A percentile compares a stretch with the other conserved stretches of the same genome.
phyloP scores from a whole-genome alignment of 92 coral and sea anemone genomes.

The Porites cylindrica region DNA sequence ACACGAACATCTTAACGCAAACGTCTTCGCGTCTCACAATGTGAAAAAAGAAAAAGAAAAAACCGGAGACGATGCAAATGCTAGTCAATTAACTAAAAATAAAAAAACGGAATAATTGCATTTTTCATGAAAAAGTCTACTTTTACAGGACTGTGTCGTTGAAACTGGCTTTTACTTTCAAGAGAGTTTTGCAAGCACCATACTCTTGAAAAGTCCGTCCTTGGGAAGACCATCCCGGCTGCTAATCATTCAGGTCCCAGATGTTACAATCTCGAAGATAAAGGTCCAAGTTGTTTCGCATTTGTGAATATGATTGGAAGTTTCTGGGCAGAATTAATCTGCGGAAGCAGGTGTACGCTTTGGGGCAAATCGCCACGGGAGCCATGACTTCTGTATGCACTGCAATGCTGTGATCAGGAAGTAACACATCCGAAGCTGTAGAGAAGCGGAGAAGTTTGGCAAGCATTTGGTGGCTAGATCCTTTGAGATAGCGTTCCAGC shows the following conservation, averaged over 20 bases:
- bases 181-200: too few species aligned
- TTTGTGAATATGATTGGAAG: conserved; percentile 50
- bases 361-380: conserved; percentile 56
- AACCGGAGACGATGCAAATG: too few species aligned
- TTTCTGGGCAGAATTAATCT: conserved; percentile 56
- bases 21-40: too few species aligned
- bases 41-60: too few species aligned
- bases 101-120: background rate
- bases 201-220: too few species aligned
- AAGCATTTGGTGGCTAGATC: conserved; percentile 50
- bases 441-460: conserved; percentile 61
- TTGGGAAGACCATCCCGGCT: background rate
- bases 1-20: too few species aligned
- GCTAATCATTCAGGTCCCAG: conserved; percentile 64
- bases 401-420: conserved; percentile 50
- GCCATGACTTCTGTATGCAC: conserved; percentile 48
- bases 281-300: conserved; percentile 52
- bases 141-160: too few species aligned
- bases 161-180: too few species aligned
- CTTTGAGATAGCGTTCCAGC: conserved; percentile 67
- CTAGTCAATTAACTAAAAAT: too few species aligned
- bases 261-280: conserved; percentile 45
- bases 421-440: conserved; percentile 59
- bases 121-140: too few species aligned
- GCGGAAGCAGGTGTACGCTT: conserved; percentile 62